Evolutionary conservation across 2,888 invertebrate genomes (phyloP).

Genomic region (Trissoscelio sp.): DNA sequence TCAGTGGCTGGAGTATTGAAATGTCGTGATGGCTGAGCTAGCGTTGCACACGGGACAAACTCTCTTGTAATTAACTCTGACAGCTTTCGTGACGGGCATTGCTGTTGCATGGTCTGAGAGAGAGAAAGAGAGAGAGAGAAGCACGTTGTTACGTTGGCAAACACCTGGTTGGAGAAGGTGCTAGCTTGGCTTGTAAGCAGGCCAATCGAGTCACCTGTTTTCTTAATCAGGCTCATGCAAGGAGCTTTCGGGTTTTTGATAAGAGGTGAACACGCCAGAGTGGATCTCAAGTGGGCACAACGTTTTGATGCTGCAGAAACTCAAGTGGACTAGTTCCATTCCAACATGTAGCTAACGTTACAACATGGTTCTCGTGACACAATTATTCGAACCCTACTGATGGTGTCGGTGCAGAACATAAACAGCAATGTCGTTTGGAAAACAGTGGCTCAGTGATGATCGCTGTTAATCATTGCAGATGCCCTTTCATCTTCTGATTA

Average conservation of each 20-base stretch:
- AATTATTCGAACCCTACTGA: slow-evolving; percentile 22
- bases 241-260: slow-evolving; percentile 1
- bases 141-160: slow-evolving; percentile 14
- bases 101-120: slow-evolving; percentile 3
- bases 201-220: background rate
- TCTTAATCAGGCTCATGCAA: background rate
- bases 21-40: slow-evolving; percentile 31
- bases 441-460: background rate
- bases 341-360: slow-evolving; percentile 20
- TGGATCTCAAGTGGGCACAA: slow-evolving; percentile 14
- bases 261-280: background rate
- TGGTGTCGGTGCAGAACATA: slow-evolving; percentile 13
- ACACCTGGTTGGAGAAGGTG: background rate
- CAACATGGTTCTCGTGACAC: slow-evolving; percentile 47
- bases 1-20: slow-evolving; percentile 40
- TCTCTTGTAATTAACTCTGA: slow-evolving; percentile 38
- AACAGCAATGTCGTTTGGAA: slow-evolving; percentile 20
- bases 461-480: slow-evolving; percentile 7
- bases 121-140: no score
- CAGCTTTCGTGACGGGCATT: background rate
- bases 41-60: slow-evolving; percentile 20
- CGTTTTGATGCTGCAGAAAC: slow-evolving; percentile 23
- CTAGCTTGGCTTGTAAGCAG: background rate
- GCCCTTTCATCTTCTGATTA: background rate
- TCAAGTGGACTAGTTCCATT: slow-evolving; percentile 17